phyloP scores from a whole-genome alignment of 2,888 invertebrate genomes.

The Ochropacha duplaris region DNA sequence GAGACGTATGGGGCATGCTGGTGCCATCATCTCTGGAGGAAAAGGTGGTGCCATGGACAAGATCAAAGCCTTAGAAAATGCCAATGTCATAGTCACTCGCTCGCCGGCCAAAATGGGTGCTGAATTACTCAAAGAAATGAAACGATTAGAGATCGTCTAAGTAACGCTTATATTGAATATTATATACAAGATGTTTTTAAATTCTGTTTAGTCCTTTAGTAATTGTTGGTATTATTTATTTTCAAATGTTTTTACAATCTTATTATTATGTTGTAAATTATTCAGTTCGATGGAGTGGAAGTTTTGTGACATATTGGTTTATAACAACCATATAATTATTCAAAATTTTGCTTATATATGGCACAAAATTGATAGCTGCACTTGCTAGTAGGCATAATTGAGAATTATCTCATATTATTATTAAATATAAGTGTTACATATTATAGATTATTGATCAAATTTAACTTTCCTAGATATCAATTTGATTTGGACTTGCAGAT shows the following conservation, averaged over 20 bases:
- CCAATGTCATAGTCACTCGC: slow-evolving; percentile 96
- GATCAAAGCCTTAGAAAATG: slow-evolving; percentile 96
- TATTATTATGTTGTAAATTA: slow-evolving; percentile 22
- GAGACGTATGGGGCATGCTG: slow-evolving; percentile 99
- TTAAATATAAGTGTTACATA: slow-evolving; percentile 42
- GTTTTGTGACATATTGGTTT: slow-evolving; percentile 35
- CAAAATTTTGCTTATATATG: slow-evolving; percentile 13
- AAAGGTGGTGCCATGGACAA: slow-evolving; percentile 99
- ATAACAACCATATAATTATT: slow-evolving; percentile 12
- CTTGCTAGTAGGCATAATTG: slow-evolving; percentile 39
- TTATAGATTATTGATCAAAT: slow-evolving; percentile 33
- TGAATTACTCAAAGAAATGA: slow-evolving; percentile 94
- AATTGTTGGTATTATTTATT: slow-evolving; percentile 72
- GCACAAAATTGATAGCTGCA: slow-evolving; percentile 54
- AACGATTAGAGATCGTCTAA: slow-evolving; percentile 87
- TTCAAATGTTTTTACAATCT: slow-evolving; percentile 47
- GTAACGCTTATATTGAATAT: slow-evolving; percentile 29
- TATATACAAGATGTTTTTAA: slow-evolving; percentile 42
- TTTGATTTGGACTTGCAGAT: slow-evolving; percentile 34
- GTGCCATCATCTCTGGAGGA: slow-evolving; percentile 99
- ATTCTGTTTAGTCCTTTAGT: slow-evolving; percentile 67
- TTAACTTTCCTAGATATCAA: slow-evolving; percentile 37
- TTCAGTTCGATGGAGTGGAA: slow-evolving; percentile 19
- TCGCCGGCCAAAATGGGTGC: slow-evolving; percentile 98
- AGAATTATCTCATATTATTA: slow-evolving; percentile 13